These are phyloP conservation scores for Epinephelus malabaricus DNA, from an alignment of 2,797 vertebrate genomes.

Conservation along the genomic window DNA sequence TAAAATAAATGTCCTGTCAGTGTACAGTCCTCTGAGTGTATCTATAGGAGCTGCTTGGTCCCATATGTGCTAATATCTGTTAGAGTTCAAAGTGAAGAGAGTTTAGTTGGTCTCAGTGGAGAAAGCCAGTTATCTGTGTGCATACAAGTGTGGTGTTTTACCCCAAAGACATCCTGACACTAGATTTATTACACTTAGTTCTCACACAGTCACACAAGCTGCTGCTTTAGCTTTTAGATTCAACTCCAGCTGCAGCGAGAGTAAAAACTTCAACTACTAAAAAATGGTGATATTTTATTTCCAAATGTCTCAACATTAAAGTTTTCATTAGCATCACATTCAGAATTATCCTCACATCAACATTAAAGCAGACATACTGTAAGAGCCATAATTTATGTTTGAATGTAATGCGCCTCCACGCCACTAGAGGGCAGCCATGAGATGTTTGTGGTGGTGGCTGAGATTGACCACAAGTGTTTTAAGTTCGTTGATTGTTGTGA, in stretches of 20 bases:
- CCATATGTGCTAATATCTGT: neutral
- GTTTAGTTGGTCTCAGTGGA: conserved; percentile 33
- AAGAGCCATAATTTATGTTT: no score
- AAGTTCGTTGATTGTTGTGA: no score
- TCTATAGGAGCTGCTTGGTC: neutral
- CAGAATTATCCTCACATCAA: no score
- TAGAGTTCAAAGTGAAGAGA: conserved; percentile 7
- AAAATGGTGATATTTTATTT: no score
- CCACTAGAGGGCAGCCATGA: no score
- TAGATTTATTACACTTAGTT: conserved; percentile 32
- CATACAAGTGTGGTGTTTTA: conserved; percentile 26
- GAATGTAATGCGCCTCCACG: no score
- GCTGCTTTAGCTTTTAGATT: neutral
- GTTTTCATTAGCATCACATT: no score
- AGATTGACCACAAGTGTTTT: no score
- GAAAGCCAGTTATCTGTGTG: conserved; percentile 36
- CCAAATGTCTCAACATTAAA: no score
- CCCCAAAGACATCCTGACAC: conserved; percentile 16
- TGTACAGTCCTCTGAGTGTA: neutral
- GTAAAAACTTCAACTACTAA: no score
- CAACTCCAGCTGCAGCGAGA: conserved; percentile 3
- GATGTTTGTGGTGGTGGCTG: no score
- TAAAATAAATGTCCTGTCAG: neutral
- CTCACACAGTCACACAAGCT: neutral
- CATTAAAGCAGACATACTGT: no score